Percentiles rank a stretch among this genome's conserved stretches.
Conservation (phyloP, 2,888 invertebrate species). For the Troglohyphantes excavatus region DNA sequence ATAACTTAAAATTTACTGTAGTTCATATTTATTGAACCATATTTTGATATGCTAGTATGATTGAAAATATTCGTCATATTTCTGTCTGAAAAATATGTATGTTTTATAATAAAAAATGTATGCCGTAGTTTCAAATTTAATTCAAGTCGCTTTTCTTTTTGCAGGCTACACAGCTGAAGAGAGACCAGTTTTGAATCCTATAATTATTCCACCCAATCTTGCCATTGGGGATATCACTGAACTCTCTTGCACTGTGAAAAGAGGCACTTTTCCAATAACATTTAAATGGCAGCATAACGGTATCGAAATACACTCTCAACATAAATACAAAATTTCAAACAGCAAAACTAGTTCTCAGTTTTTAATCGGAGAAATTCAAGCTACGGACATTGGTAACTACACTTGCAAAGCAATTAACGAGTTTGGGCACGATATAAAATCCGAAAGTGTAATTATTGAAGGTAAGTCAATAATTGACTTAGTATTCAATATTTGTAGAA, state of each 20-base stretch:
- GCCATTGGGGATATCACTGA: constrained; percentile 60
- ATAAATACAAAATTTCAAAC: constrained; percentile 50
- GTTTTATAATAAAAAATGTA: no score
- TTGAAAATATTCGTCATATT: no score
- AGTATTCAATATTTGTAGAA: neutral
- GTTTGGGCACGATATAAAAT: constrained; percentile 52
- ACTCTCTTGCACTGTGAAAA: constrained; percentile 61
- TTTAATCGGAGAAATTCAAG: constrained; percentile 53
- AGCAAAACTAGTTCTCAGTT: constrained; percentile 50
- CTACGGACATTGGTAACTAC: constrained; percentile 71
- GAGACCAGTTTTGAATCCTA: constrained; percentile 52
- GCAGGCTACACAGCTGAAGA: constrained; percentile 16
- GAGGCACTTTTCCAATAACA: constrained; percentile 49
- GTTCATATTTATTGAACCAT: no score
- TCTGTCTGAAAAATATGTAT: no score
- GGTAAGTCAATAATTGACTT: constrained; percentile 30
- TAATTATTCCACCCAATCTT: constrained; percentile 53
- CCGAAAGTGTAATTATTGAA: constrained; percentile 61
- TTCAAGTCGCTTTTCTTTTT: no score
- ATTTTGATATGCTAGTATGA: no score
- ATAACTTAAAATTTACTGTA: no score
- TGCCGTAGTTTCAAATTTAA: no score
- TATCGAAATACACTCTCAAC: constrained; percentile 12
- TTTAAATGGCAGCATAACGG: constrained; percentile 67
- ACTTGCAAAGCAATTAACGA: constrained; percentile 62